Evolutionary conservation across 2,888 invertebrate genomes (phyloP).

Genomic region (Eupsilia transversa): DNA sequence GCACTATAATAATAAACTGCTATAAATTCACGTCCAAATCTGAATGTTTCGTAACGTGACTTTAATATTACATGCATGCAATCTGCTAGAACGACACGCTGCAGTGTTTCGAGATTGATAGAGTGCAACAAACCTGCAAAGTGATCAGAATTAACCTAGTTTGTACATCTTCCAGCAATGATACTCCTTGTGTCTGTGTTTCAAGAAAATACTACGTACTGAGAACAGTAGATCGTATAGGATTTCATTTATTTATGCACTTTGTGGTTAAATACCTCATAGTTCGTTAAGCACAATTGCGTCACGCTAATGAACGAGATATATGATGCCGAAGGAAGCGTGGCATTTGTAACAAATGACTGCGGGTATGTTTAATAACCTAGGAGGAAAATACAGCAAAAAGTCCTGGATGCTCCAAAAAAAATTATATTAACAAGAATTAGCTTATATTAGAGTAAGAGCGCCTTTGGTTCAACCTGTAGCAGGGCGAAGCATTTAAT

Average conservation of each 20-base stretch:
- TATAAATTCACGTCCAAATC: neutral
- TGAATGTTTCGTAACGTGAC: constrained; percentile 1
- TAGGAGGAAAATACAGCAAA: no score
- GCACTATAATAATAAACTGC: constrained; percentile 12
- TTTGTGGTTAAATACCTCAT: constrained; percentile 26
- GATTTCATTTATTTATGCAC: neutral
- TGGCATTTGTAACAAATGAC: neutral
- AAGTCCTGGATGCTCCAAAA: neutral
- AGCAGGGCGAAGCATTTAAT: neutral
- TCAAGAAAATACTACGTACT: neutral
- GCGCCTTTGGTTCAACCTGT: neutral
- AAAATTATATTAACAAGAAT: neutral
- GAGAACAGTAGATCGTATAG: constrained; percentile 4
- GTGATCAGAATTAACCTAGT: neutral
- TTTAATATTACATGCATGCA: neutral
- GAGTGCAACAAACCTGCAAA: neutral
- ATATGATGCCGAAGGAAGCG: neutral
- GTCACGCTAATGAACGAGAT: constrained; percentile 1
- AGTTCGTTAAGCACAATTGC: neutral
- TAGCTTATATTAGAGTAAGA: no score
- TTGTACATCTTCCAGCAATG: neutral
- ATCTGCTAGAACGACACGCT: neutral
- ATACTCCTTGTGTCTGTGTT: neutral
- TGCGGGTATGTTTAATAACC: neutral
- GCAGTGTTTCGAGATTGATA: neutral